These are phyloP conservation scores for Acronicta psi DNA, from an alignment of 2,888 invertebrate genomes.

Conservation along the genomic window DNA sequence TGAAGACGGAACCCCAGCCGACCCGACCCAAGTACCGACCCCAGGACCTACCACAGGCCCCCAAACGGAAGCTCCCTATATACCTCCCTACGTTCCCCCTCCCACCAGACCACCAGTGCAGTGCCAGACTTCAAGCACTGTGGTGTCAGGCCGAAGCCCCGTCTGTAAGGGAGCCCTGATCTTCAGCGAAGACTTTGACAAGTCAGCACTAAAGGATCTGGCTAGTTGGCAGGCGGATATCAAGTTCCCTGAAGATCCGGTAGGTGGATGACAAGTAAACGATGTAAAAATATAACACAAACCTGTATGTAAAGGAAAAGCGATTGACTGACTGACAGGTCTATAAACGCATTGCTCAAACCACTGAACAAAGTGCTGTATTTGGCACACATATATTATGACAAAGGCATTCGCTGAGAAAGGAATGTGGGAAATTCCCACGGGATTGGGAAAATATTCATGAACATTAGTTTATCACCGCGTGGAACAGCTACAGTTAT, in stretches of 20 bases:
- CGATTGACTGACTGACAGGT: too few relatives aligned
- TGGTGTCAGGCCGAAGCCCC: constrained; percentile 63
- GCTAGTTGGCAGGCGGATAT: constrained; percentile 86
- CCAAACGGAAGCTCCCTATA: constrained; percentile 3
- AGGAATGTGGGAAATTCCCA: too few relatives aligned
- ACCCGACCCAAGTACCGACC: constrained; percentile 43
- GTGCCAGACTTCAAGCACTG: constrained; percentile 68
- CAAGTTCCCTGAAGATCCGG: constrained; percentile 90
- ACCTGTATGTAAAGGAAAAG: too few relatives aligned
- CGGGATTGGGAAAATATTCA: too few relatives aligned
- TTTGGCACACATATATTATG: too few relatives aligned
- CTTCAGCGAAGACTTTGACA: constrained; percentile 90
- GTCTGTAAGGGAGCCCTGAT: constrained; percentile 88
- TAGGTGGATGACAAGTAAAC: constrained; percentile 67
- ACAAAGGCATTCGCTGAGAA: too few relatives aligned
- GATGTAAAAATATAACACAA: not conserved
- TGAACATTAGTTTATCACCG: too few relatives aligned
- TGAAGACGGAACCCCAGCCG: constrained; percentile 71
- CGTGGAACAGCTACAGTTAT: too few relatives aligned
- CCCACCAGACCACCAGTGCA: constrained; percentile 39
- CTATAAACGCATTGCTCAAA: too few relatives aligned
- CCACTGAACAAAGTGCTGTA: too few relatives aligned
- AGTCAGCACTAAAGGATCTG: constrained; percentile 66
- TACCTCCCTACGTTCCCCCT: constrained; percentile 18
- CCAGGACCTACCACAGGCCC: constrained; percentile 17